phyloP scores from a whole-genome alignment of 2,888 invertebrate species.

The Drosophila niveifrons region DNA sequence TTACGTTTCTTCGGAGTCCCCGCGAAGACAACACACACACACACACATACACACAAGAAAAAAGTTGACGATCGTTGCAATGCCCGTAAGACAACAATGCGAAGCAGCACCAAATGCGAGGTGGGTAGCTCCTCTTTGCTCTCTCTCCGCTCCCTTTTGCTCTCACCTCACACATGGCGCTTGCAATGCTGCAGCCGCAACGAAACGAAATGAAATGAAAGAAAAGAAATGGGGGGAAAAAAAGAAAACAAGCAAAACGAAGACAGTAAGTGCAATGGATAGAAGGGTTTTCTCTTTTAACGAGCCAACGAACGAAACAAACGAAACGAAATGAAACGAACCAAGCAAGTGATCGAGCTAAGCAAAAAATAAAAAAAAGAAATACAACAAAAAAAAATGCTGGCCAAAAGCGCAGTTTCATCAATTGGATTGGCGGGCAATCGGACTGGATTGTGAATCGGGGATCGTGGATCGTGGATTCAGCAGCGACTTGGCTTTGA shows the following conservation, averaged over 20 bases:
- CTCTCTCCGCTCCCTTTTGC: not conserved
- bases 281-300: conserved; percentile 75
- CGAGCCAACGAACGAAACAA: conserved; percentile 29
- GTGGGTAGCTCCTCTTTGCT: not conserved
- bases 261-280: conserved; percentile 46
- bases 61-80: conserved; percentile 36
- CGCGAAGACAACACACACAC: conserved; percentile 19
- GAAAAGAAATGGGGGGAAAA: conserved; percentile 26
- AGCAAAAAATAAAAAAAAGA: conserved; percentile 5
- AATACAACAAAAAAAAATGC: not conserved
- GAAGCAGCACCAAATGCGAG: conserved; percentile 48
- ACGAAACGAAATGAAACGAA: not conserved
- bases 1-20: conserved; percentile 19
- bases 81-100: conserved; percentile 33
- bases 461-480: conserved; percentile 25
- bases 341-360: conserved; percentile 11
- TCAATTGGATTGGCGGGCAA: conserved; percentile 54
- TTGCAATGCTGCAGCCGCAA: conserved; percentile 54
- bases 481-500: conserved; percentile 34
- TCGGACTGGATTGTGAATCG: conserved; percentile 24
- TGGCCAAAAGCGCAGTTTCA: conserved; percentile 55
- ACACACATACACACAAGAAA: not conserved
- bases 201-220: conserved; percentile 33
- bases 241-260: conserved; percentile 43
- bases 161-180: not conserved